phyloP scores from a whole-genome alignment of 1,140 invertebrate genomes.

The Stenopsyche tienmushanensis region DNA sequence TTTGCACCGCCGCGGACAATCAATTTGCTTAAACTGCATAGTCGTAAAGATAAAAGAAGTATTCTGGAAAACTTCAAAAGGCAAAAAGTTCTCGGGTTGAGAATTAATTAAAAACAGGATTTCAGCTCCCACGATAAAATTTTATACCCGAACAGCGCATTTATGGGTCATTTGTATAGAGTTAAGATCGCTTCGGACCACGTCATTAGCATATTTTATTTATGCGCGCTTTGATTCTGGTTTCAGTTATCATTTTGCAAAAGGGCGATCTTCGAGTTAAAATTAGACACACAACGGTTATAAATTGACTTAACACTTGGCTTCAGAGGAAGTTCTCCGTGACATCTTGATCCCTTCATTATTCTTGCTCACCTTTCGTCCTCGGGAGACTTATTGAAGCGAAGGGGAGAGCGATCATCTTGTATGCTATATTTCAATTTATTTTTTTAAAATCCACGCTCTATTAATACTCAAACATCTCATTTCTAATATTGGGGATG shows the following conservation, averaged over 20 bases:
- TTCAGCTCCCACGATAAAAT: neutral
- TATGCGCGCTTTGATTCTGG: no score
- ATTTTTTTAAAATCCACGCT: no score
- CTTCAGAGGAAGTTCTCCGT: slow-evolving; percentile 18
- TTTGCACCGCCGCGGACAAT: no score
- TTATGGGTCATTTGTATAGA: neutral
- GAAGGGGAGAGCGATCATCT: neutral
- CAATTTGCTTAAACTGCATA: neutral
- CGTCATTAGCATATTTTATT: no score
- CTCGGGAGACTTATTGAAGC: neutral
- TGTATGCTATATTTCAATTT: no score
- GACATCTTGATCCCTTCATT: slow-evolving; percentile 31
- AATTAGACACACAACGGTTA: slow-evolving; percentile 1
- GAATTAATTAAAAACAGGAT: neutral
- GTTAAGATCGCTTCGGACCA: no score
- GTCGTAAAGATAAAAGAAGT: neutral
- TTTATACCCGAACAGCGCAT: neutral
- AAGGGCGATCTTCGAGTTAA: neutral
- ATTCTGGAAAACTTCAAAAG: neutral
- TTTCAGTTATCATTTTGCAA: no score
- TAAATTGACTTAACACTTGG: slow-evolving; percentile 7
- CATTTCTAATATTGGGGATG: no score
- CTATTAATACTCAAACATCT: no score
- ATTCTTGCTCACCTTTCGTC: slow-evolving; percentile 25
- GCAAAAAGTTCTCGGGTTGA: neutral